A percentile compares a stretch with the other conserved stretches of the same genome.
Conservation (phyloP, 1,140 invertebrate species). For the Chrysoperla carnea region DNA sequence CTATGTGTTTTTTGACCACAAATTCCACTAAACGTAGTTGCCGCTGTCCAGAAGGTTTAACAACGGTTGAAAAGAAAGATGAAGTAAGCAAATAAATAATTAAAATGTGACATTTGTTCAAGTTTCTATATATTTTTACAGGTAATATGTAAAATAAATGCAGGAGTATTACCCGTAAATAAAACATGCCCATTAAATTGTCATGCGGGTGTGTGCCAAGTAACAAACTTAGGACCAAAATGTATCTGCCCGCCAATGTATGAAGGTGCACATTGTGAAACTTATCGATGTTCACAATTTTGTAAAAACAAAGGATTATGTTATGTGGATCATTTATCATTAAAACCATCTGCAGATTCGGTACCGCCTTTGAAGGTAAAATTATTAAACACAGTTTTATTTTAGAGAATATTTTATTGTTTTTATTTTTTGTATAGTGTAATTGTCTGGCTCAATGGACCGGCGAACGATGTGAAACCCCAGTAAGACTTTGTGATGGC, state of each 20-base stretch:
- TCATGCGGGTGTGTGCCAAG: conserved; percentile 34
- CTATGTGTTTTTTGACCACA: too few species aligned
- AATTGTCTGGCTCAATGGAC: conserved; percentile 42
- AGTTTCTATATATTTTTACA: too few species aligned
- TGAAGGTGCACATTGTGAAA: conserved; percentile 37
- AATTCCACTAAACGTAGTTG: too few species aligned
- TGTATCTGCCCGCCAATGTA: conserved; percentile 42
- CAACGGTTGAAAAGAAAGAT: too few species aligned
- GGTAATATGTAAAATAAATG: too few species aligned
- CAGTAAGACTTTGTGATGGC: conserved; percentile 27
- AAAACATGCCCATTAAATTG: conserved; percentile 21
- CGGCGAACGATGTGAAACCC: conserved; percentile 44
- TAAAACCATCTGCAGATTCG: conserved; percentile 6
- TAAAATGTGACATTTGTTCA: too few species aligned
- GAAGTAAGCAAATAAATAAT: too few species aligned
- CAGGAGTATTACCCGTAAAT: too few species aligned
- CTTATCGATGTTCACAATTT: conserved; percentile 39
- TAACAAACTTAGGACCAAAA: conserved; percentile 22
- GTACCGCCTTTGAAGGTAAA: conserved; percentile 15
- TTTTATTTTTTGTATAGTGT: conserved; percentile 23
- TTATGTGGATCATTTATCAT: conserved; percentile 21
- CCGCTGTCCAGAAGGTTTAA: too few species aligned
- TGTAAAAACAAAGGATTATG: conserved; percentile 46
- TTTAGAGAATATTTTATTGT: neutral
- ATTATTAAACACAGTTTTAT: neutral